These are phyloP conservation scores for Cladorhizidae sp. DNA, from an alignment of 37 sponge, comb jelly and placozoan genomes.

Conservation along the genomic window DNA sequence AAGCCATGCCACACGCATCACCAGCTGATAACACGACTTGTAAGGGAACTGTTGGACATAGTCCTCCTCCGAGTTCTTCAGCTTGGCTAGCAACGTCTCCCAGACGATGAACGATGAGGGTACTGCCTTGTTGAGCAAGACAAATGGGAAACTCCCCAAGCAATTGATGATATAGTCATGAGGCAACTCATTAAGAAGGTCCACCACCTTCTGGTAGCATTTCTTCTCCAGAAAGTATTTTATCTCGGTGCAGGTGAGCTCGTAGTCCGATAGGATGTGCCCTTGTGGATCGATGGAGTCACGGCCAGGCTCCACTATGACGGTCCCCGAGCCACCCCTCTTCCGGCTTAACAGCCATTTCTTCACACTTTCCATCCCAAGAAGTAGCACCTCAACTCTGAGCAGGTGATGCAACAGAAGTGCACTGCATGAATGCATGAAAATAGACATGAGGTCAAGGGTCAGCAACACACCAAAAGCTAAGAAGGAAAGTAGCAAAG, in stretches of 20 bases:
- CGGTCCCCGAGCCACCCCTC: slow-evolving; percentile 26
- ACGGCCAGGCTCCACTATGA: background rate
- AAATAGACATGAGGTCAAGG: too few species aligned
- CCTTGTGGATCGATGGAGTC: background rate
- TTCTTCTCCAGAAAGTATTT: slow-evolving; percentile 48
- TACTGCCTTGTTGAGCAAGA: slow-evolving; percentile 46
- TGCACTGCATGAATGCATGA: too few species aligned
- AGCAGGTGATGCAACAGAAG: too few species aligned
- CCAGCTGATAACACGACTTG: slow-evolving; percentile 65
- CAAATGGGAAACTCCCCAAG: slow-evolving; percentile 70
- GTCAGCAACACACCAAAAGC: too few species aligned
- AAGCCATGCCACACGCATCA: slow-evolving; percentile 45
- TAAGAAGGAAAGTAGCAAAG: too few species aligned
- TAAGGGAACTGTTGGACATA: slow-evolving; percentile 72
- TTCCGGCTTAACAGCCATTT: slow-evolving; percentile 6
- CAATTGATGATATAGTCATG: slow-evolving; percentile 49
- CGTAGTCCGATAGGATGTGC: slow-evolving; percentile 10
- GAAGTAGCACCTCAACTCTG: background rate
- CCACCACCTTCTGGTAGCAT: slow-evolving; percentile 44
- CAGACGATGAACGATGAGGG: slow-evolving; percentile 67
- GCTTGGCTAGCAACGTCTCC: slow-evolving; percentile 71
- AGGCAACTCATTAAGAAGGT: slow-evolving; percentile 35
- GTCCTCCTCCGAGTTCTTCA: slow-evolving; percentile 67
- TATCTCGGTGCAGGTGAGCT: slow-evolving; percentile 50
- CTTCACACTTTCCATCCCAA: slow-evolving; percentile 36